Conservation (phyloP, 1,140 invertebrate genomes). For the Mactra quadrangularis region DNA sequence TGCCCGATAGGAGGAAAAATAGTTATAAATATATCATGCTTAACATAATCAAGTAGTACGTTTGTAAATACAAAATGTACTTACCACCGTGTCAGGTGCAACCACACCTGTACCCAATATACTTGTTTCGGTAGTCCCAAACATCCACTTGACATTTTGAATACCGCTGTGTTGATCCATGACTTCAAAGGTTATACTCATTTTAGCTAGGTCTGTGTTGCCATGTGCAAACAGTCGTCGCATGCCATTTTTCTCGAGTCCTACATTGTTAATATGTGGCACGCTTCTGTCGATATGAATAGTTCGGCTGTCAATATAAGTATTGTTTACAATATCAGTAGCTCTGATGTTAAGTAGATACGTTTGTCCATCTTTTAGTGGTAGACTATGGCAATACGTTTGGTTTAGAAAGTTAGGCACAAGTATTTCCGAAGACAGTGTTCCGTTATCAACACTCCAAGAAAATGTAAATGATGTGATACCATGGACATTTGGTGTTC, state of each 20-base stretch:
- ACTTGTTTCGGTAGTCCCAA: constrained; percentile 26
- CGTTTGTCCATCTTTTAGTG: constrained; percentile 65
- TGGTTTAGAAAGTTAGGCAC: constrained; percentile 38
- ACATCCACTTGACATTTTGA: constrained; percentile 48
- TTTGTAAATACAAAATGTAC: too few species aligned
- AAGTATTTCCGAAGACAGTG: not conserved
- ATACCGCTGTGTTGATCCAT: constrained; percentile 70
- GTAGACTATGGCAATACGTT: constrained; percentile 25
- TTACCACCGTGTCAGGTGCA: too few species aligned
- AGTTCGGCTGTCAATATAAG: constrained; percentile 45
- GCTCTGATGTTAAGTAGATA: constrained; percentile 55
- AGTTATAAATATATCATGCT: too few species aligned
- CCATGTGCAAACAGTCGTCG: constrained; percentile 64
- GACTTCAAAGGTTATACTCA: constrained; percentile 67
- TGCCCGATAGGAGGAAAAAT: too few species aligned
- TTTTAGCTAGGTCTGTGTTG: constrained; percentile 65
- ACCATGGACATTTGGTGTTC: constrained; percentile 68
- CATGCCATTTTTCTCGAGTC: constrained; percentile 56
- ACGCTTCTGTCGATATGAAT: constrained; percentile 64
- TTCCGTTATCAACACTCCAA: not conserved
- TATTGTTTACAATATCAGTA: constrained; percentile 62
- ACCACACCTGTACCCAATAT: not conserved
- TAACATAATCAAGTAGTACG: too few species aligned
- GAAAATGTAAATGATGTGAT: constrained; percentile 52
- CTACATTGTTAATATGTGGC: constrained; percentile 58